These are phyloP conservation scores for Geotrypetes seraphini DNA, from an alignment of 2,797 vertebrate species.

Conservation along the genomic window DNA sequence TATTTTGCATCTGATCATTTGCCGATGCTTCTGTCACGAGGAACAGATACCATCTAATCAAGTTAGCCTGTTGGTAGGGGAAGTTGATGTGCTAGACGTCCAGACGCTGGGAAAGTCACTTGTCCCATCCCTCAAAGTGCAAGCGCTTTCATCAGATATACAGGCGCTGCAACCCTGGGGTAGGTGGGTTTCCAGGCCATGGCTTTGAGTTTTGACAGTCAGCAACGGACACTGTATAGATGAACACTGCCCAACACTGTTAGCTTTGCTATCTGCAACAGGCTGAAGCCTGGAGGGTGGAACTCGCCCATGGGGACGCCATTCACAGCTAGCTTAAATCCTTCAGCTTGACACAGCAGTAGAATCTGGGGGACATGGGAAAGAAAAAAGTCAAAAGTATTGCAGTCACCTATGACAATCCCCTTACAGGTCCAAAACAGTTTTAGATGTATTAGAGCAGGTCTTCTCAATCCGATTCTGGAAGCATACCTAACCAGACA, in stretches of 20 bases:
- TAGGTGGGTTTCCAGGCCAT: neutral
- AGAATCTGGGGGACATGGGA: constrained; percentile 34
- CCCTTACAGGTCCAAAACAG: too few relatives aligned
- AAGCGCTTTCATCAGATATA: neutral
- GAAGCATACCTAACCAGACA: too few relatives aligned
- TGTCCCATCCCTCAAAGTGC: neutral
- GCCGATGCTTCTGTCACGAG: too few relatives aligned
- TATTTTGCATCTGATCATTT: too few relatives aligned
- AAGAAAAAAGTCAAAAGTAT: neutral
- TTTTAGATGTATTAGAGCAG: too few relatives aligned
- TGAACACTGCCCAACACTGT: constrained; percentile 21
- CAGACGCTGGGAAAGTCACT: neutral
- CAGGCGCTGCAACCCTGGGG: too few relatives aligned
- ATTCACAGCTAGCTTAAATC: constrained; percentile 33
- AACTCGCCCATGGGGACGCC: constrained; percentile 24
- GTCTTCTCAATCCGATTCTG: too few relatives aligned
- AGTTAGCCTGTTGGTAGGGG: too few relatives aligned
- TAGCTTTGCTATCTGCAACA: constrained; percentile 23
- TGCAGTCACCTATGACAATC: too few relatives aligned
- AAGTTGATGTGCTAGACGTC: too few relatives aligned
- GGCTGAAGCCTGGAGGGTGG: neutral
- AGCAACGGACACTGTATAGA: constrained; percentile 28
- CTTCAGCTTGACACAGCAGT: constrained; percentile 21
- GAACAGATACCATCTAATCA: too few relatives aligned
- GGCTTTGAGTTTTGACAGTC: neutral